phyloP scores from a whole-genome alignment of 2,113 vertebrate genomes.

The Sinocyclocheilus rhinocerous region DNA sequence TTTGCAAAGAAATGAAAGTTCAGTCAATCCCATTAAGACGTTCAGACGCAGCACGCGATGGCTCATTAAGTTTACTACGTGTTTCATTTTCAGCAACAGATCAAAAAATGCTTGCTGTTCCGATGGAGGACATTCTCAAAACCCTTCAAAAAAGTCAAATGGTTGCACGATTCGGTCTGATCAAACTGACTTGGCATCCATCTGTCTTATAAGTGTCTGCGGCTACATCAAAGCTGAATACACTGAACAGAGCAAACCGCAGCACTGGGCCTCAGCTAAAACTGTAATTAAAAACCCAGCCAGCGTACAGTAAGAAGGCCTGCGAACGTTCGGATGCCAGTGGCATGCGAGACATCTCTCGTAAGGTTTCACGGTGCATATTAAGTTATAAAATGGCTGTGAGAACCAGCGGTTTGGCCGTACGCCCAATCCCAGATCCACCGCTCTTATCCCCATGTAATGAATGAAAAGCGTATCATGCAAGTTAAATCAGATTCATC shows the following conservation, averaged over 20 bases:
- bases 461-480: conserved; percentile 60
- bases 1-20: conserved; percentile 9
- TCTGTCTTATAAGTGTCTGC: neutral
- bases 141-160: neutral
- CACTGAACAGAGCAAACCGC: conserved; percentile 24
- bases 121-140: neutral
- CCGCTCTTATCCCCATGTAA: conserved; percentile 50
- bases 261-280: conserved; percentile 10
- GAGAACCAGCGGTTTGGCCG: conserved; percentile 59
- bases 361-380: conserved; percentile 51
- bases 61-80: conserved; percentile 29
- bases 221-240: conserved; percentile 28
- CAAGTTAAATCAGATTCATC: conserved; percentile 56
- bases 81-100: conserved; percentile 43
- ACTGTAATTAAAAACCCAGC: conserved; percentile 50
- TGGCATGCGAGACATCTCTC: conserved; percentile 37
- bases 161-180: neutral
- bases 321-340: conserved; percentile 36
- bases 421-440: conserved; percentile 34
- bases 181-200: conserved; percentile 24
- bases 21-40: neutral
- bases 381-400: conserved; percentile 60
- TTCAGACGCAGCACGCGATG: neutral
- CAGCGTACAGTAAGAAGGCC: conserved; percentile 1
- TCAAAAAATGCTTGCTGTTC: neutral